Conservation (phyloP, 2,113 vertebrate genomes). For the Nicator chloris region DNA sequence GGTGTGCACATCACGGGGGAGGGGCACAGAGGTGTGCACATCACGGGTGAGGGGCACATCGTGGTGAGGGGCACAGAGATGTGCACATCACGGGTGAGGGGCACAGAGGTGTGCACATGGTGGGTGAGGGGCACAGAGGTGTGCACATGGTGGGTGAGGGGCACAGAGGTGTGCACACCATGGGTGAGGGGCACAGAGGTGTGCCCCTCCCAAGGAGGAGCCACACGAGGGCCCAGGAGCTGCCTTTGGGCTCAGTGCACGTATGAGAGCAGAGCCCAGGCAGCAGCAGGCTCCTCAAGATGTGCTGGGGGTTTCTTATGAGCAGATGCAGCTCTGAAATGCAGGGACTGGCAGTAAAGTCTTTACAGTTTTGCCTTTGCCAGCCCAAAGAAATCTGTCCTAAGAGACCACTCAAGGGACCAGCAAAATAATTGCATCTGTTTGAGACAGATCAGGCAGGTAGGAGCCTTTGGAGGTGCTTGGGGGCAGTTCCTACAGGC, state of each 20-base stretch:
- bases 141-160: not conserved
- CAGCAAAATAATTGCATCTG: not conserved
- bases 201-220: not conserved
- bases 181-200: not conserved
- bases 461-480: not conserved
- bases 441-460: not conserved
- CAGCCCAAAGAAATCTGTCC: not conserved
- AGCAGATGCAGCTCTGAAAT: not conserved
- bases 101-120: not conserved
- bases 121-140: not conserved
- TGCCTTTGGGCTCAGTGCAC: not conserved
- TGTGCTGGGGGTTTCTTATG: not conserved
- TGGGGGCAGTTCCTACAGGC: not conserved
- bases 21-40: no score
- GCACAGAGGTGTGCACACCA: no score
- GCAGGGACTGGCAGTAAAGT: not conserved
- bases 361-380: not conserved
- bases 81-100: not conserved
- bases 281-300: not conserved
- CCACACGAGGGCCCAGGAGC: fast-evolving
- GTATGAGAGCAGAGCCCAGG: not conserved
- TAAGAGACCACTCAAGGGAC: not conserved
- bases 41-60: no score
- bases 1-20: not conserved
- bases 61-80: not conserved